Evolutionary conservation across 1,140 invertebrate species (phyloP).

Genomic region (Lepidostoma basale): DNA sequence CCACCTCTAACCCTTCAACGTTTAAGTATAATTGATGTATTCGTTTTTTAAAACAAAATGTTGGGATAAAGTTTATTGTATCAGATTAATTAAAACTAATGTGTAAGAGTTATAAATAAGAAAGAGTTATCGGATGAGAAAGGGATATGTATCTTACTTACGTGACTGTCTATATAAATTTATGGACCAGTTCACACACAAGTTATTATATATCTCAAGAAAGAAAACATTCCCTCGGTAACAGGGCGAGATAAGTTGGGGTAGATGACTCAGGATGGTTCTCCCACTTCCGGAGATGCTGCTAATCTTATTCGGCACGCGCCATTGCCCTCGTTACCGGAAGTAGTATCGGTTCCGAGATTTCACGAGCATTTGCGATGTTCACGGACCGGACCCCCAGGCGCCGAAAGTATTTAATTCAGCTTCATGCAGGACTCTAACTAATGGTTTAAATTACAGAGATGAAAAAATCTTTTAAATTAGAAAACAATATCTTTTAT

Average conservation of each 20-base stretch:
- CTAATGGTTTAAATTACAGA: too few species aligned
- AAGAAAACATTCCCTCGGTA: conserved; percentile 7
- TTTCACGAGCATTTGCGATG: background rate
- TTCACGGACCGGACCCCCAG: background rate
- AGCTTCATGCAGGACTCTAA: too few species aligned
- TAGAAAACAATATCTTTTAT: too few species aligned
- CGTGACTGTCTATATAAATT: conserved; percentile 18
- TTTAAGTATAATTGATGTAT: too few species aligned
- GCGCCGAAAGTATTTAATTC: conserved; percentile 8
- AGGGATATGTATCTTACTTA: background rate
- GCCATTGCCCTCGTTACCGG: conserved; percentile 26
- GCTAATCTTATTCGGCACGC: conserved; percentile 27
- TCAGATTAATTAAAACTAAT: too few species aligned
- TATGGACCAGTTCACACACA: background rate
- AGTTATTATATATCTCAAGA: conserved; percentile 9
- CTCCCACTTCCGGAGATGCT: background rate
- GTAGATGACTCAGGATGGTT: conserved; percentile 6
- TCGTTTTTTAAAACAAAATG: too few species aligned
- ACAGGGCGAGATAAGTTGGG: conserved; percentile 11
- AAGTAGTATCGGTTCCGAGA: conserved; percentile 16
- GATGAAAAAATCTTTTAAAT: too few species aligned
- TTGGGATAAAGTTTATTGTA: too few species aligned
- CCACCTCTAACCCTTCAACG: too few species aligned
- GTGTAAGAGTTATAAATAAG: too few species aligned
- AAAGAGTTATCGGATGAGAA: too few species aligned